Evolutionary conservation across 2,888 invertebrate genomes (phyloP).

Genomic region (Sericinus montela): DNA sequence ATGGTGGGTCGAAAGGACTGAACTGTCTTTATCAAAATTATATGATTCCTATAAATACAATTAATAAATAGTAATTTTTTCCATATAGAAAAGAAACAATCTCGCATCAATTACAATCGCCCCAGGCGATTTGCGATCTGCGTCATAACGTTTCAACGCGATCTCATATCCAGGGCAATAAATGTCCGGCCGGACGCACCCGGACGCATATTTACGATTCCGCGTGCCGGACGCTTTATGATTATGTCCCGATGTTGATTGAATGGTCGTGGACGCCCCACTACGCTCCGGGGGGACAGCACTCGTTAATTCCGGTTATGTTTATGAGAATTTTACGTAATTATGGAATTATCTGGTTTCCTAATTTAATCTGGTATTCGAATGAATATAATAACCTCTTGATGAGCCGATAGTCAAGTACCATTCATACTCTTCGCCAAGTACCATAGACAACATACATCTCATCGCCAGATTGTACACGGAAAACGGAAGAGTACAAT

Average conservation of each 20-base stretch:
- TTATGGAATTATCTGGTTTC: background rate
- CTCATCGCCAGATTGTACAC: too few species aligned
- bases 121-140: constrained; percentile 49
- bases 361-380: background rate
- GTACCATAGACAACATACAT: too few species aligned
- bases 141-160: constrained; percentile 57
- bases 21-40: too few species aligned
- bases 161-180: constrained; percentile 44
- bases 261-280: constrained; percentile 69
- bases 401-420: too few species aligned
- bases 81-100: background rate
- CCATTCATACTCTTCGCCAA: too few species aligned
- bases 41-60: too few species aligned
- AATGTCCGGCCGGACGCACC: constrained; percentile 46
- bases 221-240: constrained; percentile 66
- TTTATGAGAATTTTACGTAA: constrained; percentile 13
- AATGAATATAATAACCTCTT: background rate
- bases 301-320: constrained; percentile 20
- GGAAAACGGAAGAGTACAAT: too few species aligned
- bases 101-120: constrained; percentile 15
- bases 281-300: constrained; percentile 24
- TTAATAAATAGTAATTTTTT: too few species aligned
- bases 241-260: constrained; percentile 74
- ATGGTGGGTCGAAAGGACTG: too few species aligned
- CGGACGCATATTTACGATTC: constrained; percentile 61